Evolutionary conservation across 2,113 vertebrate genomes (phyloP), one percentile per base, ranked within the genome.

Genomic region (Lycaon pictus): DNA sequence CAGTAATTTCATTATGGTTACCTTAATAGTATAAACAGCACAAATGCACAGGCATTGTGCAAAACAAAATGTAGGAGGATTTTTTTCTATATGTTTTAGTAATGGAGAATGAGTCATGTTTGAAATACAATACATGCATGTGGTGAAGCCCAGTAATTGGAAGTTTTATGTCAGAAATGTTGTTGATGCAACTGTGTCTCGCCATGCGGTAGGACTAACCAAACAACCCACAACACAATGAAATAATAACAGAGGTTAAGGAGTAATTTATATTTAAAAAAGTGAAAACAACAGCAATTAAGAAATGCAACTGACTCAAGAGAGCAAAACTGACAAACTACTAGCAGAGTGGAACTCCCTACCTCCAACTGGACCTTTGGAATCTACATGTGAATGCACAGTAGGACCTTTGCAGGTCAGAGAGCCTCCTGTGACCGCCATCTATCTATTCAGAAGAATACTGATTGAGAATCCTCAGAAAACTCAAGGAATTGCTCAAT

Each of bases 241-340:
- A 74, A 58, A 55, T 90, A 96, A 65, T 79, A 80, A 72, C 60
- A 92, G 81, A 85, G 60, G 29, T 43, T 88, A 96, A 97, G 71
- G 25, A 83, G 19, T 74, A 71, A 88, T 86, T 96, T 85, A 81
- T 72, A 94, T 76, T 90, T 92, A 27, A 77, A 94, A 93, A 84
- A 51, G 43, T 22, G 65, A 96, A 88, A 67, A 55, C 63, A 69
- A 27, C 7, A 82, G 17, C 51, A 62, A 96, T 94, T 96, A 53
- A 96, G 93, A 96, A 86, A 79, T 74, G 58, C 60, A 96, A 10
- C 23, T 37, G 56, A 90, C 32, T 93, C 20, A n/a, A 93, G 56
- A 80, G 16, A 96, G 17, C 13, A 85, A 96, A 93, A 92, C 29
- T 7, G 22, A 90, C 12, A 35, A 92, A 23, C 43, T 88, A 55